These are phyloP conservation scores for Cabera pusaria DNA, from an alignment of 2,888 invertebrate genomes.

Conservation along the genomic window DNA sequence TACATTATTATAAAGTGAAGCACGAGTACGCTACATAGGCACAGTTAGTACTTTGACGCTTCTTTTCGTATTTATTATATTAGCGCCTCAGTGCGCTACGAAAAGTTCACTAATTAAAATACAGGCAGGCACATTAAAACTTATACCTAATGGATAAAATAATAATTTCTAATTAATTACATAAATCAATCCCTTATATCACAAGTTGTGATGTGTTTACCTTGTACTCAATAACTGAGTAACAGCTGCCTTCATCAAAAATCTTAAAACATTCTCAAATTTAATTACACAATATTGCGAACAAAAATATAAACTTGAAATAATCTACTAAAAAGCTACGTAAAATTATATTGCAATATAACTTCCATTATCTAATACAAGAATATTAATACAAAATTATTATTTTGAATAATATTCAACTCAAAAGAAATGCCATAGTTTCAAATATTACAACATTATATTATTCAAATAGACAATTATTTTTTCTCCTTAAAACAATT, in stretches of 20 bases:
- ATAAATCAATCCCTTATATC: constrained; percentile 64
- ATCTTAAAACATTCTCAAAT: constrained; percentile 30
- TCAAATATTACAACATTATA: constrained; percentile 20
- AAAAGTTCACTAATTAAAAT: constrained; percentile 40
- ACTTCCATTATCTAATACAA: constrained; percentile 50
- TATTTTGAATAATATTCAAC: constrained; percentile 58
- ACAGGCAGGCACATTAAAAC: constrained; percentile 67
- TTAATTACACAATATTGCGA: constrained; percentile 26
- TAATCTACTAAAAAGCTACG: constrained; percentile 44
- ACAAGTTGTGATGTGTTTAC: constrained; percentile 71
- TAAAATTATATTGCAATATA: constrained; percentile 69
- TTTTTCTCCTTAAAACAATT: constrained; percentile 47
- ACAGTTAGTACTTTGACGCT: constrained; percentile 32
- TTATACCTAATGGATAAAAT: constrained; percentile 57
- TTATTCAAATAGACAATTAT: constrained; percentile 35
- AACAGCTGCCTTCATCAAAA: constrained; percentile 52
- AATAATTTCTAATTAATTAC: constrained; percentile 58
- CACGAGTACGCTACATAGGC: constrained; percentile 46
- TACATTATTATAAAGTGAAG: constrained; percentile 68
- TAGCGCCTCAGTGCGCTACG: constrained; percentile 22
- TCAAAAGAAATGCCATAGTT: constrained; percentile 40
- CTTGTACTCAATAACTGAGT: constrained; percentile 36
- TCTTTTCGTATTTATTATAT: constrained; percentile 40
- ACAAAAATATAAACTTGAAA: constrained; percentile 32
- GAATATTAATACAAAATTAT: constrained; percentile 55